phyloP scores from a whole-genome alignment of 2,797 vertebrate genomes.

The Silurus lanzhouensis region DNA sequence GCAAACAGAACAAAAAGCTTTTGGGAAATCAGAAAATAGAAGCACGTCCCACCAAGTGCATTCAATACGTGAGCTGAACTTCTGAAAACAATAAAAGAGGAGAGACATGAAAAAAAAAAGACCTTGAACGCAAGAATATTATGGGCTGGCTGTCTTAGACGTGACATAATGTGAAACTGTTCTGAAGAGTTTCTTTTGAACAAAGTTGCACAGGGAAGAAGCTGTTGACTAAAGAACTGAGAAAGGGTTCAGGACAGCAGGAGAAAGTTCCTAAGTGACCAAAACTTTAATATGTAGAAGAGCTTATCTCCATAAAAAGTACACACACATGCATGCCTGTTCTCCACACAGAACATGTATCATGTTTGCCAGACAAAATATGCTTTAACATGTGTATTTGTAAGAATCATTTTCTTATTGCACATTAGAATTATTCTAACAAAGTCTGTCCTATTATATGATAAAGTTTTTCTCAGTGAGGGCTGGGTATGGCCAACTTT shows the following conservation, averaged over 20 bases:
- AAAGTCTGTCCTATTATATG: too few species aligned
- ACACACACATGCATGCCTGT: background rate
- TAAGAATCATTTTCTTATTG: background rate
- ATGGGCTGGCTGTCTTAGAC: conserved; percentile 25
- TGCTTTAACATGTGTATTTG: background rate
- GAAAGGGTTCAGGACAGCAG: conserved; percentile 21
- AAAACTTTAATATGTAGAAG: background rate
- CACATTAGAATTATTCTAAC: background rate
- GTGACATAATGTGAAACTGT: conserved; percentile 37
- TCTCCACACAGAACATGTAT: background rate
- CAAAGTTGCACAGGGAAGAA: conserved; percentile 31
- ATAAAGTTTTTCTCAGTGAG: too few species aligned
- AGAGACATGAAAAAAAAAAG: conserved; percentile 14
- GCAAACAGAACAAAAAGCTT: conserved; percentile 52
- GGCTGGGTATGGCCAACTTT: too few species aligned
- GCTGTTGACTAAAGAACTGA: conserved; percentile 29
- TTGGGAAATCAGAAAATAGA: conserved; percentile 55
- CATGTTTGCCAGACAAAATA: background rate
- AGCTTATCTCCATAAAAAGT: background rate
- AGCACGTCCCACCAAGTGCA: conserved; percentile 43
- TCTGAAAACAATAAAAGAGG: conserved; percentile 26
- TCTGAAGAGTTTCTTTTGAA: conserved; percentile 34
- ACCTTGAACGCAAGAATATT: conserved; percentile 23
- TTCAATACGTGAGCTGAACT: conserved; percentile 47
- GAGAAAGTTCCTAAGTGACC: conserved; percentile 21